Conservation (phyloP, 2,888 invertebrate genomes). For the Cactoblastis cactorum region DNA sequence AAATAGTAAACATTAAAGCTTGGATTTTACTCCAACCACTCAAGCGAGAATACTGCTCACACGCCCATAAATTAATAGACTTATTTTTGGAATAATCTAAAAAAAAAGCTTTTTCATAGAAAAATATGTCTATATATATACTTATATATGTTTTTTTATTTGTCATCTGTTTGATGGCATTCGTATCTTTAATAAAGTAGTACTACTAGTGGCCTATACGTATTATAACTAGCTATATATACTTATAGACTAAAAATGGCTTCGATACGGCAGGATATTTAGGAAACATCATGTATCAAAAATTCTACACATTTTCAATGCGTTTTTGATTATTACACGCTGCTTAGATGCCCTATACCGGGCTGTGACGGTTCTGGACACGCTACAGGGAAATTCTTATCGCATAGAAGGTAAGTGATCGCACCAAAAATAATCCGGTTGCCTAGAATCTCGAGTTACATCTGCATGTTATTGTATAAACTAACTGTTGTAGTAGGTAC, state of each 20-base stretch:
- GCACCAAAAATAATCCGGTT: background rate
- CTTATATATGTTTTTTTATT: too few relatives aligned
- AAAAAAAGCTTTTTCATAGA: too few relatives aligned
- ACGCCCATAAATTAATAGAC: too few relatives aligned
- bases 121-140: too few relatives aligned
- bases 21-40: too few relatives aligned
- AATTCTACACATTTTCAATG: constrained; percentile 38
- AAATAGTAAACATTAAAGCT: background rate
- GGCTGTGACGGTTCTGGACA: constrained; percentile 99
- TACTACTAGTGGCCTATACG: too few relatives aligned
- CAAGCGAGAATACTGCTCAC: too few relatives aligned
- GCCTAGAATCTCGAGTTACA: background rate
- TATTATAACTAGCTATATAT: too few relatives aligned
- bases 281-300: background rate
- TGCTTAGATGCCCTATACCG: constrained; percentile 93
- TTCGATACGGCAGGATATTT: background rate
- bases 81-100: too few relatives aligned
- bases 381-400: constrained; percentile 98
- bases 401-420: constrained; percentile 92
- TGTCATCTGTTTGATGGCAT: too few relatives aligned
- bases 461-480: background rate
- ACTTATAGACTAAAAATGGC: background rate
- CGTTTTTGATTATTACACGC: constrained; percentile 77
- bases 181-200: too few relatives aligned
- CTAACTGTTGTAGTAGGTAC: background rate